phyloP scores from a whole-genome alignment of 2,113 vertebrate species.

The Pollachius pollachius region DNA sequence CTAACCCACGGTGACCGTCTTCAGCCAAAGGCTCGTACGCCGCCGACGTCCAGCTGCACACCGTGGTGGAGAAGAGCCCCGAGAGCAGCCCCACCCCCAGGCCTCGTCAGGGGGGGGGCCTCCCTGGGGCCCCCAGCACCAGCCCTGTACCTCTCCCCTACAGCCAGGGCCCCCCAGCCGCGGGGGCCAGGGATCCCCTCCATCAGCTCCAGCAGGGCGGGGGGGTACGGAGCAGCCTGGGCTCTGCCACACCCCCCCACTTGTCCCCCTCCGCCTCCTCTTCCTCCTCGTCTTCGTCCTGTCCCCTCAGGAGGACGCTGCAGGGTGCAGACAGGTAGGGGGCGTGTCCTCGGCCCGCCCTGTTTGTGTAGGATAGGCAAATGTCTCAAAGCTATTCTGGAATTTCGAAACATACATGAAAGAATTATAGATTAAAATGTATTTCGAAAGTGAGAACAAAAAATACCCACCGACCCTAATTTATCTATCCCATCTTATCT shows the following conservation, averaged over 20 bases:
- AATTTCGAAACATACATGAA: too few relatives aligned
- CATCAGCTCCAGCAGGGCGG: conserved; percentile 32
- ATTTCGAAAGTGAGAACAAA: too few relatives aligned
- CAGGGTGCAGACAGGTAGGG: conserved; percentile 56
- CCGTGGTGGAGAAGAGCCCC: conserved; percentile 89
- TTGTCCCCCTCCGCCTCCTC: conserved; percentile 15
- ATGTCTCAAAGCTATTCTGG: too few relatives aligned
- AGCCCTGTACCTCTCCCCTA: conserved; percentile 80
- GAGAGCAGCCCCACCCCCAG: conserved; percentile 87
- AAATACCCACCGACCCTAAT: too few relatives aligned
- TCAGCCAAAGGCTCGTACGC: conserved; percentile 65
- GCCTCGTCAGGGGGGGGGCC: conserved; percentile 76
- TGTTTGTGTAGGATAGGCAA: too few relatives aligned
- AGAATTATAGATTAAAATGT: too few relatives aligned
- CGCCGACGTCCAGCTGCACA: conserved; percentile 87
- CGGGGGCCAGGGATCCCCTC: conserved; percentile 79
- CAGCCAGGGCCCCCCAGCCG: conserved; percentile 59
- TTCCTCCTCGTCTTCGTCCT: conserved; percentile 3
- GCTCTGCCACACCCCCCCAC: conserved; percentile 18
- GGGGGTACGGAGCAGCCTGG: conserved; percentile 12
- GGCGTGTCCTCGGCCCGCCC: neutral
- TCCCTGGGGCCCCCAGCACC: conserved; percentile 34
- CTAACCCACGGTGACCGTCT: neutral
- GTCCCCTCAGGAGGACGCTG: conserved; percentile 14
- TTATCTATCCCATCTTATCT: too few relatives aligned